phyloP scores from a whole-genome alignment of 2,797 vertebrate species.

The Falco biarmicus region DNA sequence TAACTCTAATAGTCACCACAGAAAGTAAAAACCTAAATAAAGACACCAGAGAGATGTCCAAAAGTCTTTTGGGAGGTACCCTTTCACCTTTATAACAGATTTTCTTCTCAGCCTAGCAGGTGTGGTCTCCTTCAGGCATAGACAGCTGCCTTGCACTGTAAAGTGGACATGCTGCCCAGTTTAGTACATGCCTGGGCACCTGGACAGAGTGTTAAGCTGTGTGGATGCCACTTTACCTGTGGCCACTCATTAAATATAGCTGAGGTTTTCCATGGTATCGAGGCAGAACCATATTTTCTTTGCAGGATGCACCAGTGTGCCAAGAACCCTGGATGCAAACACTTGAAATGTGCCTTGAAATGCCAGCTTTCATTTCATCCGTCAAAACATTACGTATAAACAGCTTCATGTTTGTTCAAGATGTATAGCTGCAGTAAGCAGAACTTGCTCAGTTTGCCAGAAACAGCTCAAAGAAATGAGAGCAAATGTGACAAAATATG shows the following conservation, averaged over 20 bases:
- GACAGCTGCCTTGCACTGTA: not conserved
- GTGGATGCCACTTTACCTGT: not conserved
- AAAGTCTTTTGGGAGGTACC: not conserved
- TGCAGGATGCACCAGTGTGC: not conserved
- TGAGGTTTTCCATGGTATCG: not conserved
- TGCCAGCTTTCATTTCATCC: slow-evolving; percentile 34
- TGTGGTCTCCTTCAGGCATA: not conserved
- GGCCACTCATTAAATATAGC: not conserved
- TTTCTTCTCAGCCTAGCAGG: not conserved
- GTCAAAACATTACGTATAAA: slow-evolving; percentile 27
- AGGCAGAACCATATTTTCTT: not conserved
- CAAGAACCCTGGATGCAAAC: not conserved
- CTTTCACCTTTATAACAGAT: not conserved
- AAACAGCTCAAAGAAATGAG: not conserved
- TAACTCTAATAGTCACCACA: not conserved
- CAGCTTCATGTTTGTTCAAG: slow-evolving; percentile 32
- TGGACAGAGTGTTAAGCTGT: not conserved
- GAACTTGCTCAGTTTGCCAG: not conserved
- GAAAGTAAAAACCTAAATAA: not conserved
- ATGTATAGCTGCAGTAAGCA: slow-evolving; percentile 13
- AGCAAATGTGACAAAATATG: slow-evolving; percentile 12
- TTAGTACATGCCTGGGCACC: not conserved
- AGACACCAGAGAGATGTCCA: not conserved
- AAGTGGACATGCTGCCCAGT: not conserved
- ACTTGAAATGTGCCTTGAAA: slow-evolving; percentile 30